Evolutionary conservation across 1,140 invertebrate species (phyloP).

Genomic region (Hyphantria cunea): DNA sequence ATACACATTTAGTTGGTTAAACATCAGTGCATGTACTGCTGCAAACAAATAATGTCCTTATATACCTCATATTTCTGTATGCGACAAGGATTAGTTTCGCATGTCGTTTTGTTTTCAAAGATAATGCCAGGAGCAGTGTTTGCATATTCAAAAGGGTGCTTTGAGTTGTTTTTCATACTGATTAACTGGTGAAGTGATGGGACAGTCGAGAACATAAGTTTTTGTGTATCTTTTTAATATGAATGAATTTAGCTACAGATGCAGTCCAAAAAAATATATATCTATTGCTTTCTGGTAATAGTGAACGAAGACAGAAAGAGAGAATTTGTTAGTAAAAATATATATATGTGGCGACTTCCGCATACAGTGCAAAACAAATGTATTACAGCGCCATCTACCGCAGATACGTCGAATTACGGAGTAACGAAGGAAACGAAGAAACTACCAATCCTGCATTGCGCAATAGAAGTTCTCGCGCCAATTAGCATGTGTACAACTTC

Average conservation of each 20-base stretch:
- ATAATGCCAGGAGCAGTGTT: conserved; percentile 59
- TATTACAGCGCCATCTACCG: no score
- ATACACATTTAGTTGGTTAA: neutral
- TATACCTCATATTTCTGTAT: neutral
- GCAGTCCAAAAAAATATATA: no score
- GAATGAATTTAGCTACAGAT: neutral
- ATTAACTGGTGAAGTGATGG: conserved; percentile 57
- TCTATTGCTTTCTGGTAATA: no score
- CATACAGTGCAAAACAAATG: no score
- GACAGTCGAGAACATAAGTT: conserved; percentile 40
- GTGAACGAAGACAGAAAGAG: no score
- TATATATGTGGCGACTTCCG: no score
- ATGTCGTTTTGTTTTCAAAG: conserved; percentile 31
- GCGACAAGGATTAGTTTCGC: conserved; percentile 35
- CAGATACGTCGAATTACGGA: no score
- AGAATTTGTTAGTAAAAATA: no score
- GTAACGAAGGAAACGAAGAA: no score
- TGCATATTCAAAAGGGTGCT: conserved; percentile 70
- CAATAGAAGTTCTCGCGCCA: no score
- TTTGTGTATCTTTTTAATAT: conserved; percentile 8
- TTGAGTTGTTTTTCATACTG: conserved; percentile 73
- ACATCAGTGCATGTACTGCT: neutral
- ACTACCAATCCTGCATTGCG: no score
- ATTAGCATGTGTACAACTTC: no score
- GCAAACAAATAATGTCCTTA: conserved; percentile 6